Evolutionary conservation across 2,888 invertebrate genomes (phyloP), one percentile per base, ranked within the genome.

Genomic region (Cerastis rubricosa): DNA sequence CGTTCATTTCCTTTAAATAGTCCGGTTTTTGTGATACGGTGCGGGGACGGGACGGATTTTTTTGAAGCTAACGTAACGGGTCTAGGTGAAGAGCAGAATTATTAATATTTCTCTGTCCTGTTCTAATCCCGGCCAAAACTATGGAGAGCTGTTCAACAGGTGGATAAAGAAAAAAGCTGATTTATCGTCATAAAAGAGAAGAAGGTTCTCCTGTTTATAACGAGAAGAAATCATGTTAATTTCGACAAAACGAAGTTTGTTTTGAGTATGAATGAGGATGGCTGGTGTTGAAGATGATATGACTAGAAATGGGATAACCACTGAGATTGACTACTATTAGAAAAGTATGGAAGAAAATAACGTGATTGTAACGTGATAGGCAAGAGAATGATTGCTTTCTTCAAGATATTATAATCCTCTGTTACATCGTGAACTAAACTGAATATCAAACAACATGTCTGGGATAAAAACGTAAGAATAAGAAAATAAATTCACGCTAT

Each of bases 1-100:
- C 85, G 76, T 85, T 86, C 83, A 89, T 89, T 90, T 88, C 78
- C 85, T 74, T 84, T 80, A 83, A 87, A 87, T 85, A 71, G 51
- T 49, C 22, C 29, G 35, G 19, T 79, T 83, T 74, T 67, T 43
- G 69, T 49, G 59, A 29, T 45, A 25, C 83, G 84, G 76, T 17
- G 75, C 81, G 84, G 25, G 43, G 11, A 63, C 76, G 76, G 22
- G 40, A 78, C 75, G 75, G 11, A 4, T 9, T 40, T 72, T 45
- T 17, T 29, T 59, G 4, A 49, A 17, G 6, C 19, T 47, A 2
- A 12, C 2, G 2, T 59, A 17, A 17, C 17, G 19, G 29, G 17
- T 59, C 59, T 59, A 29, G 2, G 59, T 8, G 29, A 29, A 59
- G 4, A 29, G 17, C 17, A 57, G 8, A 57, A 57, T 25, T 14